Base-by-base conservation (phyloP, 1,140 invertebrate species). In the Pseudomyrmex dendroicus region DNA sequence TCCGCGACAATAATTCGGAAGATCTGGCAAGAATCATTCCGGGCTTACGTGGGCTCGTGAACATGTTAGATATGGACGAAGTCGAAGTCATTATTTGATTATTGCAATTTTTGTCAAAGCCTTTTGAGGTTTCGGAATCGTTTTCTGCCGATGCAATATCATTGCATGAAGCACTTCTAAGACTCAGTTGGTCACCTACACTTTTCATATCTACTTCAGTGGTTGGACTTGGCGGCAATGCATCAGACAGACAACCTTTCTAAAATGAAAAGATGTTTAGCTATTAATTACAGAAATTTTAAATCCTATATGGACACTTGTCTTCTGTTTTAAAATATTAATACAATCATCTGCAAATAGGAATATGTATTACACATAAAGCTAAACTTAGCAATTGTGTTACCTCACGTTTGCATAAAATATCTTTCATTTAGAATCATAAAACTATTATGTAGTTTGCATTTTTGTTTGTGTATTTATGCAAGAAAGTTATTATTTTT, bases 191-290 rank as follows among this genome's bases (percentile, higher is more conserved):
- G 72, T 93, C 93, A 0, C 90, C 89, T 0, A 90, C 90, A 59
- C 88, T 90, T 89, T 91, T 92, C 62, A 91, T 83, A 62, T 93
- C 91, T 5, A 73, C 59, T 0, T 88, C 63, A 1, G 90, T 84
- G 52, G 85, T 84, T 73, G 90, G 82, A 57, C 57, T 86, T 80
- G 86, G 86, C 46, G 92, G 92, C 52, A 97, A 92, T 2, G 96
- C 96, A 91, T 97, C 96, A 0, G 96, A 97, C 0, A 97, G 94
- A 84, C 96, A 96, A 52, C 96, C 96, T 80, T 96, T 95, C 95
- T 96, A 85, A 73, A 89, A 52, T 63, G 12, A 15, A 17, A 7
- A 3, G 12, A 72, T 56, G 56, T 13, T 62, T 62, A 62, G 22
- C 22, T 12, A 62, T 25, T 25, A 62, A 20, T 61, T 10, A 10